Conservation (phyloP, 2,888 invertebrate species). For the Brenthis daphne region DNA sequence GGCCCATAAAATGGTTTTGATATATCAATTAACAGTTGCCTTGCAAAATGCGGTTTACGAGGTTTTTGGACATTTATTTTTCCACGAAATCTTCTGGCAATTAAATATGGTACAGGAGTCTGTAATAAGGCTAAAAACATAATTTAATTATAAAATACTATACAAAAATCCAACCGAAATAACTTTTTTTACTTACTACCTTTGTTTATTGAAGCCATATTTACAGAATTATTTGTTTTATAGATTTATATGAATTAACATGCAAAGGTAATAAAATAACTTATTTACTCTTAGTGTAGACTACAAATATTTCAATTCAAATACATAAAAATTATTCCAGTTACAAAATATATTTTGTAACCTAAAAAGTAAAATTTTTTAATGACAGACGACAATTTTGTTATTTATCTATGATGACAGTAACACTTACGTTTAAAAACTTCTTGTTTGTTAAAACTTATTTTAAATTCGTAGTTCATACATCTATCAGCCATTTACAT, state of each 20-base stretch:
- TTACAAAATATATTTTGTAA: neutral
- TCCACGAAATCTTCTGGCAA: conserved; percentile 86
- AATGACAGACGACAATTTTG: neutral
- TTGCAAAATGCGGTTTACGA: conserved; percentile 85
- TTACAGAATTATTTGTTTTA: neutral
- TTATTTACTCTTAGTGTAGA: too few relatives aligned
- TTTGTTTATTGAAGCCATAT: conserved; percentile 54
- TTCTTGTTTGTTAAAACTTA: too few relatives aligned
- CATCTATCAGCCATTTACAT: too few relatives aligned
- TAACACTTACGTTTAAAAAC: too few relatives aligned
- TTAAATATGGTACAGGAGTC: conserved; percentile 65
- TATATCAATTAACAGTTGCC: conserved; percentile 85
- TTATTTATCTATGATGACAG: too few relatives aligned
- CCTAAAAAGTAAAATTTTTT: neutral
- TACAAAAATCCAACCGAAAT: neutral
- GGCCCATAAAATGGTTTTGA: conserved; percentile 83
- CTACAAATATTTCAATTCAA: too few relatives aligned
- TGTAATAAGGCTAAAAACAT: conserved; percentile 67
- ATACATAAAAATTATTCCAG: too few relatives aligned
- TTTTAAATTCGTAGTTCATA: too few relatives aligned
- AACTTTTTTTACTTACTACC: conserved; percentile 41
- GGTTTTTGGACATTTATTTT: conserved; percentile 91
- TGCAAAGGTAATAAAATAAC: too few relatives aligned
- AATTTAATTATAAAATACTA: neutral
- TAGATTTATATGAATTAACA: neutral